A percentile compares a stretch with the other conserved stretches of the same genome.
Evolutionary conservation across 2,797 vertebrate species (phyloP).

Genomic region (Paedocypris micromegethes): DNA sequence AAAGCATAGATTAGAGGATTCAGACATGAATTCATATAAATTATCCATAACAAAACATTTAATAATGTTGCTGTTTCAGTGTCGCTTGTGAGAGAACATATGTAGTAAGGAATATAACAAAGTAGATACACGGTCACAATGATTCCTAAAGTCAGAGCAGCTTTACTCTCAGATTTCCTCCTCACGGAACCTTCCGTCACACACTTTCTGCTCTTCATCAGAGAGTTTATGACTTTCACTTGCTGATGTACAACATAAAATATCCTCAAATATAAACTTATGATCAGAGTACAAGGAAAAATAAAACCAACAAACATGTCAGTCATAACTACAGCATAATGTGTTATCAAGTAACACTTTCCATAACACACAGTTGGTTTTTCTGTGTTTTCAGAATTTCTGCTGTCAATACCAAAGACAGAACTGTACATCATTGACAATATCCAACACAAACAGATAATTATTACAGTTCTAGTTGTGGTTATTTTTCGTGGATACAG

Average conservation of each 20-base stretch:
- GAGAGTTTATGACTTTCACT: constrained; percentile 7
- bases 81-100: no score
- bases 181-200: background rate
- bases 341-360: background rate
- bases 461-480: background rate
- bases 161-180: constrained; percentile 15
- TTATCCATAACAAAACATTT: background rate
- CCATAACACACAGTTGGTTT: background rate
- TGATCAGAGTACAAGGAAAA: background rate
- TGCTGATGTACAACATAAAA: constrained; percentile 8
- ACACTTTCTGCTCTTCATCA: background rate
- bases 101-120: background rate
- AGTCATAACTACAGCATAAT: background rate
- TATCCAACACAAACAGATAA: constrained; percentile 7
- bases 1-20: background rate
- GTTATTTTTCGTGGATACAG: constrained; percentile 25
- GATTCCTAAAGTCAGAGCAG: constrained; percentile 23
- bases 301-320: background rate
- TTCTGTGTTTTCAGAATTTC: background rate
- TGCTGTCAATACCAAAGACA: background rate
- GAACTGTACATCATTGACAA: background rate
- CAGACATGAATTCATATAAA: background rate
- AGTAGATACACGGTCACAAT: constrained; percentile 14
- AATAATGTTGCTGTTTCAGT: no score
- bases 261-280: constrained; percentile 13